Conservation (phyloP, 1,140 invertebrate genomes). For the Holcopasites calliopsidis region DNA sequence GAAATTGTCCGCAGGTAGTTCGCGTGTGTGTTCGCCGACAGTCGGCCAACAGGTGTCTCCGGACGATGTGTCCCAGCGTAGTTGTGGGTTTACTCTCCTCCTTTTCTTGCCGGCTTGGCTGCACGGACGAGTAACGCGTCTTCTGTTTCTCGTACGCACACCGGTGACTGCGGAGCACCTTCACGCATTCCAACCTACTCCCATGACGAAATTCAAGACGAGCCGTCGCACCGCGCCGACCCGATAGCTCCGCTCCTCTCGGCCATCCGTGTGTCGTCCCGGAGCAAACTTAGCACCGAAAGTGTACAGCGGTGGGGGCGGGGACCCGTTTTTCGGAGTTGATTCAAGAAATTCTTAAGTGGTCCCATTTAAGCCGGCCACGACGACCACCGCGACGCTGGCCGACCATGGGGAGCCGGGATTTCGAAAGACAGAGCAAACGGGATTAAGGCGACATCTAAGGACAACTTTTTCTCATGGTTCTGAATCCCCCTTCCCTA, state of each 20-base stretch:
- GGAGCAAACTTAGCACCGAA: conserved; percentile 45
- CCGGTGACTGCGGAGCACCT: conserved; percentile 42
- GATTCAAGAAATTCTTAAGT: conserved; percentile 59
- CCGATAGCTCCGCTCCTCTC: conserved; percentile 48
- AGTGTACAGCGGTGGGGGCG: neutral
- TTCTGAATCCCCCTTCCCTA: no score
- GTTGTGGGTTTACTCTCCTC: neutral
- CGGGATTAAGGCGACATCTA: neutral
- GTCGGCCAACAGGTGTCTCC: neutral
- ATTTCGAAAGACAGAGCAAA: conserved; percentile 35
- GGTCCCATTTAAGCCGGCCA: conserved; percentile 47
- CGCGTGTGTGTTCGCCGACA: neutral
- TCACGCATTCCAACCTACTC: conserved; percentile 73
- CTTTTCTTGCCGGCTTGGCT: neutral
- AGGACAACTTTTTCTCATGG: neutral
- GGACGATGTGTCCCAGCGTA: no score
- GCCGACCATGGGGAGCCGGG: conserved; percentile 1
- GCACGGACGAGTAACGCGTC: conserved; percentile 43
- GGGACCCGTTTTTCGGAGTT: conserved; percentile 49
- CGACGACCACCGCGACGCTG: conserved; percentile 16
- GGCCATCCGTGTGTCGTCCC: conserved; percentile 16
- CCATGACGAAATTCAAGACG: conserved; percentile 66
- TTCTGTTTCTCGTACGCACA: conserved; percentile 35
- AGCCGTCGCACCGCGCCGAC: conserved; percentile 51
- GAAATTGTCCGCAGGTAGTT: no score